These are phyloP conservation scores for Helostoma temminkii DNA, from an alignment of 2,797 vertebrate species.

Conservation along the genomic window DNA sequence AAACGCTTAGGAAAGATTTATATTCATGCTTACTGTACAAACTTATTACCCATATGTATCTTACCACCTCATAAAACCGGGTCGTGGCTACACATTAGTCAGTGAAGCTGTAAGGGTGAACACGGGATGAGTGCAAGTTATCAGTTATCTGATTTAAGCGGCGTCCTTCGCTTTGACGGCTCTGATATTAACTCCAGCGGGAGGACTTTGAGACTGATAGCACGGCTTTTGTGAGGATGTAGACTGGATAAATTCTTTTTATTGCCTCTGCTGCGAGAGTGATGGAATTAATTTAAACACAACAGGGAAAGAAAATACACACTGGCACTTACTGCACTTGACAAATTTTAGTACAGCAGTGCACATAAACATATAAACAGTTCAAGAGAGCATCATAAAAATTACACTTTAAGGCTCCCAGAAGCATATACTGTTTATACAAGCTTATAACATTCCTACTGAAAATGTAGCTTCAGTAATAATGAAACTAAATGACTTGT, in stretches of 20 bases:
- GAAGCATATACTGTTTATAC: too few relatives aligned
- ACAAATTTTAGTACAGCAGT: constrained; percentile 1
- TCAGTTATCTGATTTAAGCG: constrained; percentile 13
- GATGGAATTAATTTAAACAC: constrained; percentile 18
- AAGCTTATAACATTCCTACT: too few relatives aligned
- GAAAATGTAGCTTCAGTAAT: too few relatives aligned
- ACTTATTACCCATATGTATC: not conserved
- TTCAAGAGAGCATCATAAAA: not conserved
- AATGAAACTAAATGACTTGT: too few relatives aligned
- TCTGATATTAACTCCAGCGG: constrained; percentile 1
- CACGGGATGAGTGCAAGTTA: not conserved
- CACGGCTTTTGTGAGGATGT: not conserved
- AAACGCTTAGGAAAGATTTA: too few relatives aligned
- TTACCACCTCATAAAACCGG: not conserved
- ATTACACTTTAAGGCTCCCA: not conserved
- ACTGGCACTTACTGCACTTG: not conserved
- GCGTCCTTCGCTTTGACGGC: not conserved
- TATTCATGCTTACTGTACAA: too few relatives aligned
- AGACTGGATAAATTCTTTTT: not conserved
- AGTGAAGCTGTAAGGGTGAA: not conserved
- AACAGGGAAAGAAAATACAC: not conserved
- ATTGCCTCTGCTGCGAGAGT: constrained; percentile 11
- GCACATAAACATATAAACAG: constrained; percentile 13
- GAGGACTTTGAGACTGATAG: not conserved
- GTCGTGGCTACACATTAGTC: not conserved